A percentile compares a stretch with the other conserved stretches of the same genome.
Conservation (phyloP, 2,797 vertebrate genomes). For the Sebastes kiyomatsui region DNA sequence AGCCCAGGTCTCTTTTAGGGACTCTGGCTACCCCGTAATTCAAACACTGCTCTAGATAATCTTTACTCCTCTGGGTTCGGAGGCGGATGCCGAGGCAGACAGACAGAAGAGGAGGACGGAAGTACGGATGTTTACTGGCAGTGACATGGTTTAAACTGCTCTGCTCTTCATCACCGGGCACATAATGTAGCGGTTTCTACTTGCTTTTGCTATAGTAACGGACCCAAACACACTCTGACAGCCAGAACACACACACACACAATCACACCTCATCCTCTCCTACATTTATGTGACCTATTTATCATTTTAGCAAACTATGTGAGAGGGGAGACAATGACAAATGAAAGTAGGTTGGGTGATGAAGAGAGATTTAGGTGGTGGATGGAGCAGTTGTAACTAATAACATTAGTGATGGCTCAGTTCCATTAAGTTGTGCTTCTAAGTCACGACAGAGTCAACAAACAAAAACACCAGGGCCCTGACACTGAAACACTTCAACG, state of each 20-base stretch:
- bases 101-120: slow-evolving; percentile 16
- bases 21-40: background rate
- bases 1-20: background rate
- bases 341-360: no score
- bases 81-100: background rate
- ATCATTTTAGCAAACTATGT: background rate
- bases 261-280: background rate
- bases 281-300: background rate
- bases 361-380: background rate
- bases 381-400: background rate
- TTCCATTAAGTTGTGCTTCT: background rate
- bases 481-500: background rate
- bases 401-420: background rate
- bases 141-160: slow-evolving; percentile 28
- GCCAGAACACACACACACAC: background rate
- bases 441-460: background rate
- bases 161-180: slow-evolving; percentile 58
- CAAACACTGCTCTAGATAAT: background rate
- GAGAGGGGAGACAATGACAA: background rate
- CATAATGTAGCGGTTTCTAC: slow-evolving; percentile 13
- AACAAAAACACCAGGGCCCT: background rate
- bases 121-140: slow-evolving; percentile 48
- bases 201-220: slow-evolving; percentile 34
- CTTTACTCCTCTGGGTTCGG: background rate
- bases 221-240: slow-evolving; percentile 35